Base-by-base conservation (phyloP, 2,888 invertebrate genomes). In the Crocallis elinguaria region DNA sequence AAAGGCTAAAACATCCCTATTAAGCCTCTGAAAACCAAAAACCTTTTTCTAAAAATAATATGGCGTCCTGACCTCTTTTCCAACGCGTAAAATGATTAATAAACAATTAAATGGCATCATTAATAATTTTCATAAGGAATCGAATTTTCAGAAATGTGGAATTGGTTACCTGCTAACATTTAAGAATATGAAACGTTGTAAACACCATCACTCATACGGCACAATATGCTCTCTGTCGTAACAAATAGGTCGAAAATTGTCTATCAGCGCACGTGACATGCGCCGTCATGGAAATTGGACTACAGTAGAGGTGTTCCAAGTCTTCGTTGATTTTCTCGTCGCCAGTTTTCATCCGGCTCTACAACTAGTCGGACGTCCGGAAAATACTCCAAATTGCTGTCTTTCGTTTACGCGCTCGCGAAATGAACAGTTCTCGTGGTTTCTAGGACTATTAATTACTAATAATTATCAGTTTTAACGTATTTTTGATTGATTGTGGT, bases 301-400 rank as follows among this genome's bases (percentile, higher is more conserved):
- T 55, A 57, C 50, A 60, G 68, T 66, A 67, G 66, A 62, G 69
- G n/a, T n/a, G n/a, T n/a, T n/a, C n/a, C n/a, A 79, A 81, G 81
- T 82, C 81, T 81, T 82, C 73, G 70, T 77, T 80, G 72, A 79
- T 79, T 82, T 79, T 67, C 77, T 75, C 74, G 59, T 35, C 52
- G 65, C 66, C 79, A 83, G 84, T 84, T 69, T 67, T 64, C 74
- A 70, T 57, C 57, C 54, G 70, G 51, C 73, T 49, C 61, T 70
- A 39, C 46, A 30, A 45, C 35, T 17, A 57, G 33, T 16, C 52
- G 66, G 78, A 73, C 78, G 82, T 71, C 30, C 43, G 9, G n/a
- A 30, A 48, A 9, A 12, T 2, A 0, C 1, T 1, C 11, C 60
- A 56, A 54, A 49, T 70, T 19, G 27, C 7, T 11, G 19, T n/a